Base-by-base conservation (phyloP, 2,113 vertebrate species). In the Chaetops frenatus region DNA sequence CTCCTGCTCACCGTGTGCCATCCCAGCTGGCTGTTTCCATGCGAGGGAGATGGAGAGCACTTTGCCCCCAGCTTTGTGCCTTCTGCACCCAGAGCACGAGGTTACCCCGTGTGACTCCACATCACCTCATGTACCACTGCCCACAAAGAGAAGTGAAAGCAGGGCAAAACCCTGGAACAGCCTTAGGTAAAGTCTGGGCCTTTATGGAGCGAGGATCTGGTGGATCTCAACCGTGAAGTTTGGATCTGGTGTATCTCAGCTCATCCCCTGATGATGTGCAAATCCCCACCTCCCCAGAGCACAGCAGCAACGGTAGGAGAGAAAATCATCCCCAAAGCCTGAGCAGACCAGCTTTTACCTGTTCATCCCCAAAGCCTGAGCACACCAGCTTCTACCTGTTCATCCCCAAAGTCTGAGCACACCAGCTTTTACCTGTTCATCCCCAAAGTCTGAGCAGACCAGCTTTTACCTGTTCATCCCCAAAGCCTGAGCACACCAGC, bases 101-200 rank as follows among this genome's bases (percentile, higher is more conserved):
- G 73, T 3, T 2, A 35, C 38, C 42, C 64, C 23, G 0, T 0
- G 58, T 3, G 71, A 36, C 40, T 13, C n/a, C 3, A 15, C 57
- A 22, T 3, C 17, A 0, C 48, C 6, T 44, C 53, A 1, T 0
- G 17, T 1, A 14, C 3, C 48, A 2, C 65, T 56, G 72, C 78
- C 85, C 25, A 2, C 53, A 54, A 16, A 44, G 11, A 11, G 29
- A 35, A 11, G 6, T 1, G 16, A 69, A 29, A 23, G 16, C 6
- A 4, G 27, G 21, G 21, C 4, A 2, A 35, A 20, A 19, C 4
- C 36, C 50, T 7, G 2, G 42, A 67, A 28, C 40, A 38, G 35
- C 35, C 5, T 10, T 25, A 12, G 2, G 11, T 38, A 5, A 77
- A 88, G 45, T 6, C 3, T 1, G 2, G 15, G 19, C 14, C 11